Base-by-base conservation (phyloP, 2,888 invertebrate genomes). In the Alcis repandata region DNA sequence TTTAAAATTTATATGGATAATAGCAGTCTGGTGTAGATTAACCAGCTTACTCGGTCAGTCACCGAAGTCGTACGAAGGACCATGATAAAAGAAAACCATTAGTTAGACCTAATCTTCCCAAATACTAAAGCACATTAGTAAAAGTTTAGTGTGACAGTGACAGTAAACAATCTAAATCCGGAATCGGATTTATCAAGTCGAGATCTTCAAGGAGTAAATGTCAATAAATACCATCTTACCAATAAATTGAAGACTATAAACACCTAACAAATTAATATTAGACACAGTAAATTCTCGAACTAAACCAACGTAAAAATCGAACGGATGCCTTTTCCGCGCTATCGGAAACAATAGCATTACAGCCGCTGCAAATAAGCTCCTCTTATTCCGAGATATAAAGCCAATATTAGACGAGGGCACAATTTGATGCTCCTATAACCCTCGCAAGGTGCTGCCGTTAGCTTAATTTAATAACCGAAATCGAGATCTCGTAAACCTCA, bases 401-500 rank as follows among this genome's bases (percentile, higher is more conserved):
- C 33, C 57, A 59, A 41, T 59, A 48, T 51, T 56, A 62, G 49
- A 52, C 41, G 52, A 61, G 15, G 46, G 51, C 17, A 17, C 43
- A 32, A 56, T 63, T 63, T 52, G 59, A 51, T 60, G 43, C 27
- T 33, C 13, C 56, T 32, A 57, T 60, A 65, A 49, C 49, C 41
- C 32, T 19, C 38, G 52, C 45, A 51, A 52, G 60, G 60, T 65
- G 65, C 36, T 20, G 8, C 46, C 53, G 51, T 60, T 60, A 65
- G 49, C 56, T 32, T 60, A 51, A 59, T 59, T 38, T 57, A 56
- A 65, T 65, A 65, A 46, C 56, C 46, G 56, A 56, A 51, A 60
- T 65, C 51, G 52, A 59, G 54, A 56, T 65, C 51, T 52, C 57
- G 33, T 65, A 57, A 60, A 49, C 33, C 27, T 7, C 43, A 51